Conservation (phyloP, 1,140 invertebrate genomes). For the Nymphalis io region DNA sequence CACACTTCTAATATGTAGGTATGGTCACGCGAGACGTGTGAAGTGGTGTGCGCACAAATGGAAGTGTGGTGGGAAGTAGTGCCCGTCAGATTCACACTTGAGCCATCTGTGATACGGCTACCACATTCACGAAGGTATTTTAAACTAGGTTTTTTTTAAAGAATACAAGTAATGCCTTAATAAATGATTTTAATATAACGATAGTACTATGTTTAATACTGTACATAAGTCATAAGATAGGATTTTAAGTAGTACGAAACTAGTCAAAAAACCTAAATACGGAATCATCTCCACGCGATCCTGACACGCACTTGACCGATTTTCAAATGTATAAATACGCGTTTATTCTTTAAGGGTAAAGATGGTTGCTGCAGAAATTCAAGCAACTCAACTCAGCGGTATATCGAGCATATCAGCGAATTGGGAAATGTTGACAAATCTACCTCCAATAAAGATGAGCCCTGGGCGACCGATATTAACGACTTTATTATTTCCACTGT, state of each 20-base stretch:
- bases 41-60: conserved; percentile 55
- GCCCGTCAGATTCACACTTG: conserved; percentile 53
- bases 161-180: background rate
- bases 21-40: conserved; percentile 47
- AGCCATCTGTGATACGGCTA: conserved; percentile 48
- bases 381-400: conserved; percentile 52
- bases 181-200: too few species aligned
- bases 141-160: background rate
- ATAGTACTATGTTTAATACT: too few species aligned
- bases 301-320: too few species aligned
- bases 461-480: conserved; percentile 30
- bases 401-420: conserved; percentile 19
- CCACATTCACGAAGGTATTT: conserved; percentile 52
- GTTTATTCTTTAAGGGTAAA: conserved; percentile 40
- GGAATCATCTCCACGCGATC: too few species aligned
- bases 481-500: conserved; percentile 34
- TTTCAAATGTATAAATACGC: background rate
- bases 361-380: conserved; percentile 36
- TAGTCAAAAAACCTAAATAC: too few species aligned
- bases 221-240: too few species aligned
- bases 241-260: too few species aligned
- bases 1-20: conserved; percentile 18
- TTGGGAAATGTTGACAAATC: conserved; percentile 27
- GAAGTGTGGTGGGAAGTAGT: conserved; percentile 69
- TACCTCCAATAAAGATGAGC: conserved; percentile 15